Conservation (phyloP, 2,797 vertebrate genomes). For the Pseudotriccus pelzelni region DNA sequence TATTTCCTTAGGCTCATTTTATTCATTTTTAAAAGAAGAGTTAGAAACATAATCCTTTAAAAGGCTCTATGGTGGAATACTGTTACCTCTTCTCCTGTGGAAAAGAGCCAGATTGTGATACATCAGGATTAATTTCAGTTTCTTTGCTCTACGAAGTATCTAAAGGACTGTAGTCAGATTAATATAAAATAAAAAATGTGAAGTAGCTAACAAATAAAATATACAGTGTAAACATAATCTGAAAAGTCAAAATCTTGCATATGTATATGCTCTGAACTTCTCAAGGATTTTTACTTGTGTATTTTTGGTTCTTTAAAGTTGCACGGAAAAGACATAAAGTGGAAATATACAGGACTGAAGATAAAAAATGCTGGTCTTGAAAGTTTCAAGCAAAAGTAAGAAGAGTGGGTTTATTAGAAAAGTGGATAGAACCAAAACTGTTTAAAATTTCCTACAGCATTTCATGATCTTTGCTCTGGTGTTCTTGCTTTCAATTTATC, state of each 20-base stretch:
- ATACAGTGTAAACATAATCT: not conserved
- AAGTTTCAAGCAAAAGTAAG: not conserved
- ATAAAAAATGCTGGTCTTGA: not conserved
- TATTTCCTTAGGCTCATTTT: conserved; percentile 7
- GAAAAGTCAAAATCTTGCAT: not conserved
- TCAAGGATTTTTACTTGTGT: not conserved
- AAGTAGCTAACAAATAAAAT: not conserved
- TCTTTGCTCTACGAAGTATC: not conserved
- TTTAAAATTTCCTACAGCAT: not conserved
- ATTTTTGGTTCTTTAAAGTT: not conserved
- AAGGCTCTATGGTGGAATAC: not conserved
- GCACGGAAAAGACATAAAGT: not conserved
- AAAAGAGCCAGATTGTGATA: not conserved
- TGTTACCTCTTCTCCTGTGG: not conserved
- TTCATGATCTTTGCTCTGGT: not conserved
- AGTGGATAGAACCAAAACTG: not conserved
- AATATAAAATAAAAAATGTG: conserved; percentile 10
- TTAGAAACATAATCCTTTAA: conserved; percentile 1
- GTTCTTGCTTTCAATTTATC: conserved; percentile 21
- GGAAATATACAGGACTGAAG: not conserved
- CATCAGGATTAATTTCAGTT: not conserved
- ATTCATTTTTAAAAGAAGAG: not conserved
- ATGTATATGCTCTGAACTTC: not conserved
- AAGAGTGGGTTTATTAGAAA: not conserved
- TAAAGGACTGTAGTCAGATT: not conserved